Conservation (phyloP, 2,797 vertebrate genomes). For the Rhabdomys pumilio region DNA sequence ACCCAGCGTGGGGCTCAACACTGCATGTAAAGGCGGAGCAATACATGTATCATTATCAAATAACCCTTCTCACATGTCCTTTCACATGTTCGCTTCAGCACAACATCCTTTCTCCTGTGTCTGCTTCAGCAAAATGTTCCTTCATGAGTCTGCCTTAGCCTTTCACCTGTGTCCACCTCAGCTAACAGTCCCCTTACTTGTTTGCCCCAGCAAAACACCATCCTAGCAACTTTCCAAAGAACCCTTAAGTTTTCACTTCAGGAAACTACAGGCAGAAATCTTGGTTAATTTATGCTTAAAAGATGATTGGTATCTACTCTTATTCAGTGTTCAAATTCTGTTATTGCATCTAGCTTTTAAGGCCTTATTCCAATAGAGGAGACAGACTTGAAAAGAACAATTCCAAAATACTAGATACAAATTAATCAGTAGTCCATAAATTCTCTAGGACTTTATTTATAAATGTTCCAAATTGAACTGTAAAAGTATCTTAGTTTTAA, state of each 20-base stretch:
- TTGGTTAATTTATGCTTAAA: neutral
- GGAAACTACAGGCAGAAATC: neutral
- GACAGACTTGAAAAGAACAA: slow-evolving; percentile 1
- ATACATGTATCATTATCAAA: neutral
- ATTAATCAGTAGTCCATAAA: neutral
- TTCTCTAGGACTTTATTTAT: slow-evolving; percentile 54
- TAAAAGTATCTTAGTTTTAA: slow-evolving; percentile 46
- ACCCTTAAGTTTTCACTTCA: neutral
- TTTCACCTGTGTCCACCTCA: neutral
- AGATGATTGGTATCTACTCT: neutral
- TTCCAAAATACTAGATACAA: neutral
- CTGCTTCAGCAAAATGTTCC: neutral
- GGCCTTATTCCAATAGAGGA: neutral
- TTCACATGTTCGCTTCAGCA: neutral
- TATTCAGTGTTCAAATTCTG: neutral
- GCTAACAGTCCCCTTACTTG: neutral
- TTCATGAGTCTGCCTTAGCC: neutral
- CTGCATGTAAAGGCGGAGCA: neutral
- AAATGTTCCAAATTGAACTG: neutral
- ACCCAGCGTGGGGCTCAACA: neutral
- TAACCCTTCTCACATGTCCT: neutral
- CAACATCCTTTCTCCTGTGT: neutral
- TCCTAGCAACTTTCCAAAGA: neutral
- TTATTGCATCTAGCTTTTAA: neutral
- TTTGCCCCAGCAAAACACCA: neutral